Base-by-base conservation (phyloP, 2,888 invertebrate genomes). In the Sepioteuthis lessoniana region DNA sequence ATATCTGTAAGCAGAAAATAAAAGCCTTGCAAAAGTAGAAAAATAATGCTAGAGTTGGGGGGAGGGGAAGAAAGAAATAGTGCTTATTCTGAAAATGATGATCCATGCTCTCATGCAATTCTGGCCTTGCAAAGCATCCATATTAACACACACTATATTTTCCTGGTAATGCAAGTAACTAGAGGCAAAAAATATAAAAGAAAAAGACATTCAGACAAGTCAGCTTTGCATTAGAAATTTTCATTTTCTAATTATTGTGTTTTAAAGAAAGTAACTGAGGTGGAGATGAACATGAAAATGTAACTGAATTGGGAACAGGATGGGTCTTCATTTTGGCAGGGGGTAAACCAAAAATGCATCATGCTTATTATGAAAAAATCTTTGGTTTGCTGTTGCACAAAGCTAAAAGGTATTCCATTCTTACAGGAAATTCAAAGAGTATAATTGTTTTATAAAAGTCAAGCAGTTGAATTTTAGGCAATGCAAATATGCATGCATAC, bases 71-170 rank as follows among this genome's bases (percentile, higher is more conserved):
- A 16, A 31, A 10, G 13, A 10, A 19, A 35, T 76, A 10, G 76
- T 35, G 76, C 76, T 19, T 76, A 76, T 13, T 76, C 19, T 76
- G 76, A 35, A 76, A 76, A n/a, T 76, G 76, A 76, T 76, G 16
- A 16, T n/a, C n/a, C 76, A 76, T 76, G 76, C 76, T 76, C n/a
- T 76, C 76, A 76, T 76, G 76, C 76, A 76, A 76, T 76, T 76
- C 76, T 76, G 19, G 76, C 13, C 76, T 76, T 76, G 76, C 76
- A 76, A 76, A 76, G 76, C 76, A 76, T 76, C 13, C 76, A 76
- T n/a, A n/a, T n/a, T n/a, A 76, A 76, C 3, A 76, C n/a, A 76
- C 76, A 76, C 3, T 35, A n/a, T n/a, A 16, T 3, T 76, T 76
- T 76, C 76, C n/a, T 13, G n/a, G 13, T 76, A 76, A 76, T 76